Evolutionary conservation across 2,888 invertebrate species (phyloP), one percentile per base, ranked within the genome.

Genomic region (Malthinus seriepunctatus): DNA sequence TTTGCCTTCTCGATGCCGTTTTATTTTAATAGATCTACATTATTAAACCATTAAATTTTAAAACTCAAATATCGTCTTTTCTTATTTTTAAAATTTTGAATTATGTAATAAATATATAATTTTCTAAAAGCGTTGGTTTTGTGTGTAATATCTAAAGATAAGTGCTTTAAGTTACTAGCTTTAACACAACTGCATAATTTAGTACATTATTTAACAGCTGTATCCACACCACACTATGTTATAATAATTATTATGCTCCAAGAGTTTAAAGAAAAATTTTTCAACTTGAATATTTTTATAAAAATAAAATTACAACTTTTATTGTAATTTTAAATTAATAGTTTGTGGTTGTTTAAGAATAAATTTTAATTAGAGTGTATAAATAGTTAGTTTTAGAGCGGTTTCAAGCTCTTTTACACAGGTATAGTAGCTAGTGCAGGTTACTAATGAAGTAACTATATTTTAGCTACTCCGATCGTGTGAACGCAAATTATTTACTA

Each of bases 191-290:
- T 54, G 38, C 39, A 48, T 54, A 54, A 54, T 54, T 39, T 54
- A 48, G 33, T 48, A 47, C 48, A 54, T 54, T 54, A 54, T 47
- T 32, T 46, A 37, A 54, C 48, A 48, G 54, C 54, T 54, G 47
- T 54, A 38, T 48, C 38, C 54, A 53, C 54, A 23, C 23, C 2
- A 23, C 23, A 23, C 23, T 23, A 23, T 23, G 46, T 39, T 54
- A 54, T 47, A 54, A 47, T 47, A 54, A 54, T 54, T 54, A 54
- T 38, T 46, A 47, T 32, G 48, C 48, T 33, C 46, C 32, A 47
- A 35, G 39, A 33, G 34, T 32, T 38, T 11, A 32, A 39, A 38
- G 46, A 23, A 37, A 38, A 54, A 23, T 5, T 23, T 23, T 23
- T 23, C 2, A 23, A 23, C 5, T 23, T 23, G 23, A 5, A 23